Evolutionary conservation across 2,888 invertebrate species (phyloP), one percentile per base, ranked within the genome.

Genomic region (Synergus laeviventris): DNA sequence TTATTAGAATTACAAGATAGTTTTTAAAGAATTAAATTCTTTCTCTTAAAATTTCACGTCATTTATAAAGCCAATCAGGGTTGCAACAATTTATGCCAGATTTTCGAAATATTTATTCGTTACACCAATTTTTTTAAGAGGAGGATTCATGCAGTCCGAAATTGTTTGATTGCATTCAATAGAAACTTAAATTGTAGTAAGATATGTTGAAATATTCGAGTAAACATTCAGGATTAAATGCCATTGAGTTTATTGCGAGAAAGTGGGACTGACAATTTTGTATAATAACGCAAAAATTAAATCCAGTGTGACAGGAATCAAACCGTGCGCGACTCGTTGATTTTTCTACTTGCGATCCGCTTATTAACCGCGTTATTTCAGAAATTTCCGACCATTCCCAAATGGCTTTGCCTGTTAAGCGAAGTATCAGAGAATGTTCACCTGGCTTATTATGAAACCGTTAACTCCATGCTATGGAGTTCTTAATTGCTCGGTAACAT

Each of bases 401-500:
- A 66, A 66, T 16, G 66, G 24, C 66, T 66, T 66, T 66, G 42
- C n/a, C 24, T 70, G 16, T 16, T 54, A 70, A 31, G 70, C 36
- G 16, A 70, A 31, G 31, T 70, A 31, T 24, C 31, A 45, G 70
- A 31, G 70, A 70, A 70, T 70, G 45, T 31, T 31, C 31, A 70
- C 49, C 31, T 49, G 31, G 70, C n/a, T 70, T 70, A 54, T 70
- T 70, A 70, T 70, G 70, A 70, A 70, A 70, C 49, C 70, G 70
- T 70, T 70, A 70, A 31, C 49, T 70, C 49, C 70, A 18, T 70
- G 16, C 36, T 49, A 18, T 70, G 70, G 31, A 70, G 36, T 70
- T 70, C 70, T 70, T 70, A 76, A 80, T 80, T 76, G 78, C 76
- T 75, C 75, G 66, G 80, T 76, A 74, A 76, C 76, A 78, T 78